These are phyloP conservation scores for Anhinga anhinga DNA, from an alignment of 2,113 vertebrate species.

Conservation along the genomic window DNA sequence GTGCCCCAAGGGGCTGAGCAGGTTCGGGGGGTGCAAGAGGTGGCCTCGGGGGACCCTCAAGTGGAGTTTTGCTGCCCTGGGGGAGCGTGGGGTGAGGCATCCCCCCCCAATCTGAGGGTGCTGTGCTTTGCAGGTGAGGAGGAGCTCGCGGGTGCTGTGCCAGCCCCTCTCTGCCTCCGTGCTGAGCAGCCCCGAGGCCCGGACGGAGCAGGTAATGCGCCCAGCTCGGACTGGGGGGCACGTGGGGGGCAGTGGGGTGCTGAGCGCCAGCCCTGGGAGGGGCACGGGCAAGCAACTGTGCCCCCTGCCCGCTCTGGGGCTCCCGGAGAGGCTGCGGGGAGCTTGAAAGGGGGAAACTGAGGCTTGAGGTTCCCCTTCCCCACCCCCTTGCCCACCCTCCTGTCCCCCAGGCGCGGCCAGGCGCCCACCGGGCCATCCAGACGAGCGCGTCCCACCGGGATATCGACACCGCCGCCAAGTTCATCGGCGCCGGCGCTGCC, in stretches of 20 bases:
- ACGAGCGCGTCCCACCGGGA: slow-evolving; percentile 66
- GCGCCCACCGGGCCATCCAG: slow-evolving; percentile 34
- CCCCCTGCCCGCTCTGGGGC: background rate
- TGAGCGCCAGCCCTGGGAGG: background rate
- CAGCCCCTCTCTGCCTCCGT: slow-evolving; percentile 60
- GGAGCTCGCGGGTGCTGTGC: slow-evolving; percentile 54
- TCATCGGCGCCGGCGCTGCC: slow-evolving; percentile 78
- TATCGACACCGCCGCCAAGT: slow-evolving; percentile 81
- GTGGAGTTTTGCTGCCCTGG: background rate
- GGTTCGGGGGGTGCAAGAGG: background rate
- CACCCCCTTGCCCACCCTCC: accelerated
- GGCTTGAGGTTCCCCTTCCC: no score
- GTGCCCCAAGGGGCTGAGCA: background rate
- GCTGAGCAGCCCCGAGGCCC: slow-evolving; percentile 33
- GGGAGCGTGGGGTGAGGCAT: accelerated
- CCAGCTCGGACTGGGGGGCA: background rate
- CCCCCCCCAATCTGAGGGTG: background rate
- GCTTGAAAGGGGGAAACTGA: no score
- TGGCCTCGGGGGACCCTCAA: accelerated
- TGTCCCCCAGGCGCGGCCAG: accelerated
- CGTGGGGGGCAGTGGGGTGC: accelerated
- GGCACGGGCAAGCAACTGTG: background rate
- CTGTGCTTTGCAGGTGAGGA: slow-evolving; percentile 64
- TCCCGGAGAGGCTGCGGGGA: background rate
- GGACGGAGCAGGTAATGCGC: slow-evolving; percentile 54